phyloP scores from a whole-genome alignment of 2,797 vertebrate species.

The Chaetodon trifasciatus region DNA sequence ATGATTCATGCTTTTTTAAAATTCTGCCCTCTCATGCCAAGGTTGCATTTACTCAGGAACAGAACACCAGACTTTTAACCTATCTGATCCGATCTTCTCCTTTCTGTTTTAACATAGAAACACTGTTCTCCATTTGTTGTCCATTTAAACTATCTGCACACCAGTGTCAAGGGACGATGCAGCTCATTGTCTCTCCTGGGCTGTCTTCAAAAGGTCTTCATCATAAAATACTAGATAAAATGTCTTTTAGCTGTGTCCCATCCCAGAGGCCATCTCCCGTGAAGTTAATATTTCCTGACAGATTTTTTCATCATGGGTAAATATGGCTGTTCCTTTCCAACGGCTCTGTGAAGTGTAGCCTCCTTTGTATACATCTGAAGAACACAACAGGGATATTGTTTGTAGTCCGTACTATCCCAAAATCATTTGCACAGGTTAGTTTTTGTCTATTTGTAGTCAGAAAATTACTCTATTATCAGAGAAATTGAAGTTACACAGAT shows the following conservation, averaged over 20 bases:
- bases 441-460: slow-evolving; percentile 1
- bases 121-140: slow-evolving; percentile 22
- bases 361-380: slow-evolving; percentile 3
- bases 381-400: neutral
- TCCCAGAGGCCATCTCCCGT: slow-evolving; percentile 29
- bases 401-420: neutral
- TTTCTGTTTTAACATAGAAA: slow-evolving; percentile 28
- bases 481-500: slow-evolving; percentile 3
- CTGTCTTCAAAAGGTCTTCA: slow-evolving; percentile 9
- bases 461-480: neutral
- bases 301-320: neutral
- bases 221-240: slow-evolving; percentile 5
- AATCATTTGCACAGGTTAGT: slow-evolving; percentile 3
- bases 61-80: slow-evolving; percentile 43
- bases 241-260: slow-evolving; percentile 33
- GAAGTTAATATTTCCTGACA: neutral
- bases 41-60: slow-evolving; percentile 75
- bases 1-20: slow-evolving; percentile 32
- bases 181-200: slow-evolving; percentile 18
- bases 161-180: slow-evolving; percentile 8
- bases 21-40: slow-evolving; percentile 35
- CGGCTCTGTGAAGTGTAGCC: slow-evolving; percentile 1
- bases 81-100: slow-evolving; percentile 36
- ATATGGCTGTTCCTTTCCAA: neutral
- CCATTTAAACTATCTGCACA: slow-evolving; percentile 1